Evolutionary conservation across 2,797 vertebrate genomes (phyloP), one percentile per base, ranked within the genome.

Genomic region (Lacerta bilineata): DNA sequence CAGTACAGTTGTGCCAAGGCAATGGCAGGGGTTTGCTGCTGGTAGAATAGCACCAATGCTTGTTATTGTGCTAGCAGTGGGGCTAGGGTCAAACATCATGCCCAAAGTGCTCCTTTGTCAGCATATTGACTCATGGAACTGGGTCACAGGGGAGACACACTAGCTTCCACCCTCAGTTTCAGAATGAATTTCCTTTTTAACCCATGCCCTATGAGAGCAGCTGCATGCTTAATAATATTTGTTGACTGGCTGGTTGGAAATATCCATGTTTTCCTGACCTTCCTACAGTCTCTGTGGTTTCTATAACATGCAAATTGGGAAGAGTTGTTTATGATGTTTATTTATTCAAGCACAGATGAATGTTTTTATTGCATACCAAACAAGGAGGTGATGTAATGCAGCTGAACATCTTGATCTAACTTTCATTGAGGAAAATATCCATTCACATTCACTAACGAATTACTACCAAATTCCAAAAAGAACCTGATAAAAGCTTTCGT

Each of bases 321-420:
- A 93, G 1, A 79, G 50, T 3, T 88, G 50, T 27, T 91, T 71
- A 88, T 74, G 76, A 83, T 79, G 8, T 81, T 10, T 50, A 83
- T 84, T 82, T 88, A 23, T 80, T 80, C 13, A 88, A n/a, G 0
- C 61, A 77, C 74, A 80, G 59, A 10, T 59, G 86, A 91, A 88
- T 36, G 29, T 90, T 91, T 91, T 93, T 91, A 93, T 13, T 91
- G 72, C 36, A 83, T 50, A n/a, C 33, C 83, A 92, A 91, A 94
- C 77, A 39, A 86, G 74, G 88, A 87, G 84, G 33, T 15, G 59
- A 46, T 80, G 79, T 86, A 90, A 84, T 43, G 84, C 55, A 33
- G 39, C 84, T 91, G 29, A 85, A 85, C 5, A 84, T 33, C n/a
- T 87, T 87, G 4, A 66, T 87, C 79, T 25, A 80, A 66, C 43